Conservation (phyloP, 23 tunicate species). For the Styela plicata region DNA sequence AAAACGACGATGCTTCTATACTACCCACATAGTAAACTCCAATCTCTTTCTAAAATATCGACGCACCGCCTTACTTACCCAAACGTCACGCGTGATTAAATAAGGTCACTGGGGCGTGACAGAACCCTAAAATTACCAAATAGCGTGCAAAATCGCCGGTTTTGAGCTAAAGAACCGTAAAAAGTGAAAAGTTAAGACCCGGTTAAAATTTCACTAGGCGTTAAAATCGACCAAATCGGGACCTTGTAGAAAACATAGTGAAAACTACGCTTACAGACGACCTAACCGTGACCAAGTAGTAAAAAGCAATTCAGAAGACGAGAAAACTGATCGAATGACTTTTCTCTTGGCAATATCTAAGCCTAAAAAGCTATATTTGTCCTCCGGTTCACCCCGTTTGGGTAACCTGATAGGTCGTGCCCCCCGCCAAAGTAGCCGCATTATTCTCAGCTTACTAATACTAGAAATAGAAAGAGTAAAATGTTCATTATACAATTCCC, state of each 20-base stretch:
- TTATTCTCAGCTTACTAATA: too few relatives aligned
- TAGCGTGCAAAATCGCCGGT: neutral
- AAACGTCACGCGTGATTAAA: neutral
- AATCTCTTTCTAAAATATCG: too few relatives aligned
- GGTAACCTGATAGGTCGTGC: neutral
- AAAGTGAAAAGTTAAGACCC: neutral
- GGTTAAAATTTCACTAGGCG: neutral
- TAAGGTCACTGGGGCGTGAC: neutral
- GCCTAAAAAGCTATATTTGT: neutral
- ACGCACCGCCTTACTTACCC: too few relatives aligned
- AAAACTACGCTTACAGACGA: too few relatives aligned
- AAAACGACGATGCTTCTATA: too few relatives aligned
- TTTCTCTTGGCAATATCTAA: neutral
- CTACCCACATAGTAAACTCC: too few relatives aligned
- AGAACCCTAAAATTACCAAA: neutral
- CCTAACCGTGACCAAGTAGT: too few relatives aligned
- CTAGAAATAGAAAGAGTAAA: too few relatives aligned
- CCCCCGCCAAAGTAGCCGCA: too few relatives aligned
- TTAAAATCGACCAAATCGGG: neutral
- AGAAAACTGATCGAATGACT: neutral
- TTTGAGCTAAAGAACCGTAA: neutral
- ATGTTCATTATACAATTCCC: too few relatives aligned
- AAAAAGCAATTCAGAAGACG: too few relatives aligned
- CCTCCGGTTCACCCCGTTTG: neutral
- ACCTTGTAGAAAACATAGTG: too few relatives aligned